A percentile compares a stretch with the other conserved stretches of the same genome.
Conservation (phyloP, 1,140 invertebrate species). For the Drosophila pandora region DNA sequence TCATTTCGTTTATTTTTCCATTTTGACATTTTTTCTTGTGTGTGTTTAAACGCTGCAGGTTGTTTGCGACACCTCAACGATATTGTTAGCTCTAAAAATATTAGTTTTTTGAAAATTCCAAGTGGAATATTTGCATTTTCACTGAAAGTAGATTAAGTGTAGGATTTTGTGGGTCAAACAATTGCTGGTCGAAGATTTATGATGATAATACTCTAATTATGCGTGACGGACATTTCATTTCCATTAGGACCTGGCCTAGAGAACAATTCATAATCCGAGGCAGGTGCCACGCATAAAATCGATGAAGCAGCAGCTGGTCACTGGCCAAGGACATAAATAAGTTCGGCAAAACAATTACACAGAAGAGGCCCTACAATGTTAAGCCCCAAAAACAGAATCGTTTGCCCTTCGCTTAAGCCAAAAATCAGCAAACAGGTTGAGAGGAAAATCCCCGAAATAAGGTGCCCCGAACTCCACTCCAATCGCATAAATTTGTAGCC, state of each 20-base stretch:
- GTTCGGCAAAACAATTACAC: constrained; percentile 4
- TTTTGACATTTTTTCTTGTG: constrained; percentile 11
- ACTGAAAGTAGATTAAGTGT: not conserved
- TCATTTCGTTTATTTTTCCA: constrained; percentile 22
- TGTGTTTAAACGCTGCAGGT: constrained; percentile 14
- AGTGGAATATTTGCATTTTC: not conserved
- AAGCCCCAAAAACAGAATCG: too few species aligned
- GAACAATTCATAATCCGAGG: constrained; percentile 19
- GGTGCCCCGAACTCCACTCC: constrained; percentile 23
- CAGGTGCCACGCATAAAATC: constrained; percentile 39
- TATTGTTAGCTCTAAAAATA: constrained; percentile 31
- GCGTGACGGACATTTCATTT: constrained; percentile 3
- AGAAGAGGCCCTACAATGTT: too few species aligned
- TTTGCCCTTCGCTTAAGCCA: constrained; percentile 1
- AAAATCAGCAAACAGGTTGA: constrained; percentile 47
- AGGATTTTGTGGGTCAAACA: not conserved
- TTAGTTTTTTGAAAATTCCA: constrained; percentile 17
- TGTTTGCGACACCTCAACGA: constrained; percentile 37
- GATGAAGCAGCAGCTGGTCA: constrained; percentile 31
- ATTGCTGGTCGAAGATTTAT: not conserved
- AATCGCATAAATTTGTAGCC: constrained; percentile 3
- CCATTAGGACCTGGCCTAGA: constrained; percentile 31
- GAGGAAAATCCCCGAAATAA: constrained; percentile 4
- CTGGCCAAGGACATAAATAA: constrained; percentile 11
- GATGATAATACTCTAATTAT: not conserved